phyloP scores from a whole-genome alignment of 2,797 vertebrate species.

The Parauchenoglanis ngamensis region DNA sequence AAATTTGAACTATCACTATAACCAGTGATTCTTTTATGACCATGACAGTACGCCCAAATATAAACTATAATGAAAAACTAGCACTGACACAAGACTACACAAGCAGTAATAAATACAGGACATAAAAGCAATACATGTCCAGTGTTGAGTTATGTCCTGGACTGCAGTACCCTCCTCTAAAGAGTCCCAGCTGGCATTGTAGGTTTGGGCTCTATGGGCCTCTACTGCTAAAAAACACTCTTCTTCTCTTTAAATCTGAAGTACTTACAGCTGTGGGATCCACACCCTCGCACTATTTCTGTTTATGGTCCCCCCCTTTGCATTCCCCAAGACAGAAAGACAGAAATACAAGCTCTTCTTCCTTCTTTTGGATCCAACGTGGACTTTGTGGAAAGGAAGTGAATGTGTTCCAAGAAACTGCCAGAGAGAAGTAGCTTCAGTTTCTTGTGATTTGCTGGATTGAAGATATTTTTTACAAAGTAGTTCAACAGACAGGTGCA shows the following conservation, averaged over 20 bases:
- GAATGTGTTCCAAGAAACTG: conserved; percentile 4
- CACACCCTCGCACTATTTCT: conserved; percentile 32
- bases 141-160: conserved; percentile 36
- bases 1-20: neutral
- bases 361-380: conserved; percentile 3
- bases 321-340: conserved; percentile 18
- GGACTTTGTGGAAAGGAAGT: conserved; percentile 14
- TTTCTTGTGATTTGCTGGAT: neutral
- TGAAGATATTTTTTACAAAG: conserved; percentile 1
- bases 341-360: conserved; percentile 27
- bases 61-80: conserved; percentile 23
- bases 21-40: neutral
- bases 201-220: neutral
- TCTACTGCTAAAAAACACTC: conserved; percentile 27
- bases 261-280: conserved; percentile 48
- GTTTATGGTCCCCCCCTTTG: conserved; percentile 9
- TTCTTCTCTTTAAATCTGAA: conserved; percentile 2
- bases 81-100: neutral
- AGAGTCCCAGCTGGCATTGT: conserved; percentile 45
- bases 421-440: neutral
- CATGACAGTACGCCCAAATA: neutral
- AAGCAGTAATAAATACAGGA: conserved; percentile 31
- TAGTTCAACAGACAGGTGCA: neutral
- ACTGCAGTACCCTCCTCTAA: conserved; percentile 44
- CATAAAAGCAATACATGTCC: conserved; percentile 17